Evolutionary conservation across 2,797 vertebrate genomes (phyloP), one percentile per base, ranked within the genome.

Genomic region (Cephalopachus bancanus): DNA sequence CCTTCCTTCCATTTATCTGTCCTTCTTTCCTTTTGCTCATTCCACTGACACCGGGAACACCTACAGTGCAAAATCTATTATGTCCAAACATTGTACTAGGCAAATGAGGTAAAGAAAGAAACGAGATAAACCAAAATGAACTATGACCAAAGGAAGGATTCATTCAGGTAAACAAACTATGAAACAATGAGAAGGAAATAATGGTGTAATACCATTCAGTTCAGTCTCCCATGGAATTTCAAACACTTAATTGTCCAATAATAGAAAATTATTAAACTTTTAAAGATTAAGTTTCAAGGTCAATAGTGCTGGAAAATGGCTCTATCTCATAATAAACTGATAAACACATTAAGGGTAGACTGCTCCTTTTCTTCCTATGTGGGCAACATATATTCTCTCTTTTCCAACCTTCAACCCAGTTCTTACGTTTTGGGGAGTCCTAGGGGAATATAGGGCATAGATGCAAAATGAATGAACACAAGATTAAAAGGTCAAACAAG

Each of bases 381-480:
- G 62, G 24, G 33, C 53, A 62, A 10, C 22, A 75, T 3, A 30
- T 64, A 44, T 44, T 74, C 20, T 44, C 30, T 71, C 12, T 28
- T 19, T 49, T 51, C 26, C 5, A 60, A 22, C 17, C 10, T 19
- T 83, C 49, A 88, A 14, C 5, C 33, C 11, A 2, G 28, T 78
- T 71, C 49, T 33, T 67, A 62, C 14, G 20, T 1, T 59, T 65
- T 19, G 14, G 26, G 30, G 14, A 72, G 3, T 87, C 53, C 16
- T n/a, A 72, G 26, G 14, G 19, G 62, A 7, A 0, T 37, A 9
- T 51, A 51, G 7, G 1, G 1, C 16, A 60, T 33, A 24, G n/a
- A 74, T n/a, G 33, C 10, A 87, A 59, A 83, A 60, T 30, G 9
- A 92, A 86, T 22, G 44, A 74, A 64, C 10, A 53, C 44, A 59